Conservation (phyloP, 2,888 invertebrate genomes). For the Resseliella maxima region DNA sequence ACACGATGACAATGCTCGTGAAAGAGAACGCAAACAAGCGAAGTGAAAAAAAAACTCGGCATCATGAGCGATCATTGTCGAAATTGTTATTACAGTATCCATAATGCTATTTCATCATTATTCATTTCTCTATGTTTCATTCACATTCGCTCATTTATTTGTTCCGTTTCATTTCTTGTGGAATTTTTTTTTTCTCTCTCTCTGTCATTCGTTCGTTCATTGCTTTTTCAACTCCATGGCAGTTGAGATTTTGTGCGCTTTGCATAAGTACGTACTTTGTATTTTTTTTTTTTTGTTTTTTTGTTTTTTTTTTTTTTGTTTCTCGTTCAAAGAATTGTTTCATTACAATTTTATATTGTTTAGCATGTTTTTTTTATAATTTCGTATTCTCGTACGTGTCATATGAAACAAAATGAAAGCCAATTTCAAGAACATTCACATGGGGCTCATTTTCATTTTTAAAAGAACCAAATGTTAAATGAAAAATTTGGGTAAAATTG, state of each 20-base stretch:
- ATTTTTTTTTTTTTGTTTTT: too few species aligned
- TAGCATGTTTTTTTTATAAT: not conserved
- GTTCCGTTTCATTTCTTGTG: slow-evolving; percentile 8
- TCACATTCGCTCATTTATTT: slow-evolving; percentile 25
- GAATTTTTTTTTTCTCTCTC: not conserved
- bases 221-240: not conserved
- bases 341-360: slow-evolving; percentile 26
- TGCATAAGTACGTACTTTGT: not conserved
- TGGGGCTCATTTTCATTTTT: slow-evolving; percentile 28
- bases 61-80: slow-evolving; percentile 21
- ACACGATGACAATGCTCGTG: slow-evolving; percentile 25
- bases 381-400: not conserved
- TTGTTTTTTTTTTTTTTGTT: not conserved
- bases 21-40: not conserved
- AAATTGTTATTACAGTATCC: slow-evolving; percentile 53
- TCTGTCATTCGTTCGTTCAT: not conserved
- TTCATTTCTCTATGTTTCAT: slow-evolving; percentile 31
- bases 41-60: not conserved
- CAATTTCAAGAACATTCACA: slow-evolving; percentile 29
- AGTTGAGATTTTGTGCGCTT: not conserved
- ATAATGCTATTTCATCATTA: slow-evolving; percentile 49
- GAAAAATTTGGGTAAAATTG: not conserved
- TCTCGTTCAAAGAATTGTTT: not conserved
- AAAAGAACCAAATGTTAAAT: not conserved
- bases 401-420: not conserved